Percentiles rank a stretch among this genome's conserved stretches.
Evolutionary conservation across 1,140 invertebrate genomes (phyloP).

Genomic region (Hermetia illucens): DNA sequence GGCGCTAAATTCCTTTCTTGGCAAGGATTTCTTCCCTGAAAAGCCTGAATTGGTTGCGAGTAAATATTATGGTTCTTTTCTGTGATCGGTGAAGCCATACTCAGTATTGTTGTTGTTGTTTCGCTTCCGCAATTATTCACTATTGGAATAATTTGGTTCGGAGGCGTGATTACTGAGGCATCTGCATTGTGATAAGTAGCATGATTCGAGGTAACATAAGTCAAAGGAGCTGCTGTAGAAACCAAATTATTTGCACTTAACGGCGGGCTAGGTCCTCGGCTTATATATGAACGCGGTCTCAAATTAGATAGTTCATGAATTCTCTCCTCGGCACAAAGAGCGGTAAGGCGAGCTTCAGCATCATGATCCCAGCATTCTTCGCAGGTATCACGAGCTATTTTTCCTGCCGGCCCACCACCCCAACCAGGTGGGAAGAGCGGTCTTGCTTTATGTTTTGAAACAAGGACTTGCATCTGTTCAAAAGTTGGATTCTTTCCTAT

Average conservation of each 20-base stretch:
- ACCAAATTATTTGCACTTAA: conserved; percentile 25
- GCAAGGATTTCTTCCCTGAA: conserved; percentile 81
- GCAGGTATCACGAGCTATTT: conserved; percentile 71
- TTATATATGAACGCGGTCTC: conserved; percentile 17
- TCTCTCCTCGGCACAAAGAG: conserved; percentile 78
- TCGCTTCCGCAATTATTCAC: conserved; percentile 36
- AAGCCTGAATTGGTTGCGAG: conserved; percentile 47
- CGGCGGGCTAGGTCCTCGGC: conserved; percentile 21
- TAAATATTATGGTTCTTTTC: conserved; percentile 27
- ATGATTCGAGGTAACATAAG: conserved; percentile 1
- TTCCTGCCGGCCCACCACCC: conserved; percentile 39
- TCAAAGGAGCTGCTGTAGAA: conserved; percentile 1
- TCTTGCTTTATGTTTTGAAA: conserved; percentile 72
- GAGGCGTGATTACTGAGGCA: not conserved
- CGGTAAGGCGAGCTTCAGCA: conserved; percentile 79
- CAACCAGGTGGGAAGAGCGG: conserved; percentile 52
- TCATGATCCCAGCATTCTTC: conserved; percentile 93
- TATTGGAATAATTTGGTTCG: conserved; percentile 9
- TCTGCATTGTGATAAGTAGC: not conserved
- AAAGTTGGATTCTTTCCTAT: conserved; percentile 42
- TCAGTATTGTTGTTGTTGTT: conserved; percentile 16
- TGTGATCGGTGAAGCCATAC: conserved; percentile 4
- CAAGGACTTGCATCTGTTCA: conserved; percentile 45
- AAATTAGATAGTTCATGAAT: conserved; percentile 58
- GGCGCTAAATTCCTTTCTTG: conserved; percentile 70